phyloP scores from a whole-genome alignment of 2,113 vertebrate genomes.

The Bambusicola thoracicus region DNA sequence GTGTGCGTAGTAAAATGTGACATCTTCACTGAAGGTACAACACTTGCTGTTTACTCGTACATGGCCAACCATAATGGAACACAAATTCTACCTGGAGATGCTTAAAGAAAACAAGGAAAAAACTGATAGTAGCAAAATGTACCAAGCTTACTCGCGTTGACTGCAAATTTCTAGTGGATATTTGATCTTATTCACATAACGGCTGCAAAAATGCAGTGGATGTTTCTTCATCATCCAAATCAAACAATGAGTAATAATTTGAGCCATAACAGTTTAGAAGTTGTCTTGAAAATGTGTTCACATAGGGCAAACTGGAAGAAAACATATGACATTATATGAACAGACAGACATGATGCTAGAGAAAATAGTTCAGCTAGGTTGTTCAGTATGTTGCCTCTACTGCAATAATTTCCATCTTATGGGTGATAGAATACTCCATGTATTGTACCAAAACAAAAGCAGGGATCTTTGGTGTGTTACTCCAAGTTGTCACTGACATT shows the following conservation, averaged over 20 bases:
- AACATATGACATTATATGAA: not conserved
- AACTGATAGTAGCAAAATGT: not conserved
- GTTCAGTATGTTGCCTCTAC: not conserved
- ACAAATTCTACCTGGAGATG: not conserved
- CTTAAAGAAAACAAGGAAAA: not conserved
- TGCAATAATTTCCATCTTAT: not conserved
- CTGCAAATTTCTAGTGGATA: not conserved
- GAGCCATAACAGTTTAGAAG: not conserved
- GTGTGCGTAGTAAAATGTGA: not conserved
- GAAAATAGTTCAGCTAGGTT: not conserved
- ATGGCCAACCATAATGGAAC: fast-evolving
- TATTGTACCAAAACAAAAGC: not conserved
- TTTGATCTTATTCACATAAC: not conserved
- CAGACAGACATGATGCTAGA: not conserved
- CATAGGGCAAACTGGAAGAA: not conserved
- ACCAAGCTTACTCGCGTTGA: not conserved
- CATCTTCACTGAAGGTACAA: not conserved
- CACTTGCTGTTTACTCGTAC: not conserved
- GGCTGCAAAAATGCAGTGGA: not conserved
- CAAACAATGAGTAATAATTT: not conserved
- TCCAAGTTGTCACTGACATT: not conserved
- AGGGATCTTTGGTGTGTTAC: not conserved
- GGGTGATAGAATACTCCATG: not conserved
- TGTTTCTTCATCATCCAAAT: not conserved
- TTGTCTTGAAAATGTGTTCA: not conserved